Conservation (phyloP, 2,113 vertebrate species). For the Eclectus roratus region DNA sequence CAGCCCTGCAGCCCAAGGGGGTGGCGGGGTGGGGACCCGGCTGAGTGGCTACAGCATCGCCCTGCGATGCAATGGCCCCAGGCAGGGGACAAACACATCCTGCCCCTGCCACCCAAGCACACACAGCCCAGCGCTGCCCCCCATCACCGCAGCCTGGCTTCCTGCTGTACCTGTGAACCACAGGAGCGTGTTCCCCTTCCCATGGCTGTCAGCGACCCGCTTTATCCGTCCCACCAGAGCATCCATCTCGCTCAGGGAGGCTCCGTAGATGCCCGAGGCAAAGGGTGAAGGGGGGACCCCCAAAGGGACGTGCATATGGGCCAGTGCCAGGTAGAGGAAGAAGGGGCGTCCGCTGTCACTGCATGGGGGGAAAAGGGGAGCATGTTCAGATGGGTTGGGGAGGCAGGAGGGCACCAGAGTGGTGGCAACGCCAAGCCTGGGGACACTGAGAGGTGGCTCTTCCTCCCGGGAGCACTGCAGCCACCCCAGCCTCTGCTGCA, state of each 20-base stretch:
- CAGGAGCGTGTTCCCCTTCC: slow-evolving; percentile 81
- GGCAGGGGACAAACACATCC: background rate
- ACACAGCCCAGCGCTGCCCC: background rate
- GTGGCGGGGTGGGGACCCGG: background rate
- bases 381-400: background rate
- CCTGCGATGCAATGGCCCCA: background rate
- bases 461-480: background rate
- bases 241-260: slow-evolving; percentile 88
- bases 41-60: background rate
- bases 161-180: slow-evolving; percentile 87
- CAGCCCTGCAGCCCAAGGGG: background rate
- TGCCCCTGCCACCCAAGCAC: fast-evolving
- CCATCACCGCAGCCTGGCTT: background rate
- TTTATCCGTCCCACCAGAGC: slow-evolving; percentile 82
- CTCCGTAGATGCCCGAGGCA: slow-evolving; percentile 56
- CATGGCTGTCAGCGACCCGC: slow-evolving; percentile 62
- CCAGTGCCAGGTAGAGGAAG: slow-evolving; percentile 87
- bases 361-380: background rate
- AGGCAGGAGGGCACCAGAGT: background rate
- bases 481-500: background rate
- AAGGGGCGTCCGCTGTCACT: slow-evolving; percentile 81
- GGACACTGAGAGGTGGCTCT: fast-evolving
- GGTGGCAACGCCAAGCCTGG: background rate
- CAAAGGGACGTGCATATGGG: slow-evolving; percentile 95
- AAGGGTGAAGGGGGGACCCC: background rate